These are phyloP conservation scores for Parasteatoda tepidariorum DNA, from an alignment of 1,140 invertebrate genomes.

Conservation along the genomic window DNA sequence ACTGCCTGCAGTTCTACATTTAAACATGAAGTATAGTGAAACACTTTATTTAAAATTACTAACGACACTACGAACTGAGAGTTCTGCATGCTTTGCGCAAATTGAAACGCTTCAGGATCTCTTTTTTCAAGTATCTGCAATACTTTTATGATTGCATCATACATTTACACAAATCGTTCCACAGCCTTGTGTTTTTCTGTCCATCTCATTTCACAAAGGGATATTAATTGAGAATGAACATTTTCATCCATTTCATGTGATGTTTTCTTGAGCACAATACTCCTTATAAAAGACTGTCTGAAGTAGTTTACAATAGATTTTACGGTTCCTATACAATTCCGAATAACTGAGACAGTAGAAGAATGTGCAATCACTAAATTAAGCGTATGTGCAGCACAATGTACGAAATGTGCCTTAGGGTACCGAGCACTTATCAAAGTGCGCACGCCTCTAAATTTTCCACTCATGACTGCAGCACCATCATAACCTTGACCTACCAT, in stretches of 20 bases:
- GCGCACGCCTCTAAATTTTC: background rate
- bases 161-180: background rate
- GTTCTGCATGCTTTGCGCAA: background rate
- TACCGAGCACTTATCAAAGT: background rate
- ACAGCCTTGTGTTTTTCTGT: background rate
- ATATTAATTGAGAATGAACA: background rate
- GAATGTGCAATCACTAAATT: constrained; percentile 10
- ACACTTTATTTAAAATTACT: background rate
- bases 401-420: background rate
- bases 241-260: background rate
- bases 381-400: constrained; percentile 12
- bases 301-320: background rate
- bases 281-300: background rate
- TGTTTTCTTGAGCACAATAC: background rate
- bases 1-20: too few species aligned
- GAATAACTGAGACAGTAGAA: background rate
- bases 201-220: constrained; percentile 1
- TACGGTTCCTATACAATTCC: background rate
- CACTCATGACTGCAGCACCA: background rate
- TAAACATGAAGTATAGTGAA: too few species aligned
- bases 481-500: background rate
- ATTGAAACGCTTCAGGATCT: too few species aligned
- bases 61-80: background rate
- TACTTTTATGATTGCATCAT: too few species aligned
- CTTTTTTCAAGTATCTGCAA: too few species aligned